phyloP scores from a whole-genome alignment of 2,797 vertebrate genomes.

The Nyctibius grandis region DNA sequence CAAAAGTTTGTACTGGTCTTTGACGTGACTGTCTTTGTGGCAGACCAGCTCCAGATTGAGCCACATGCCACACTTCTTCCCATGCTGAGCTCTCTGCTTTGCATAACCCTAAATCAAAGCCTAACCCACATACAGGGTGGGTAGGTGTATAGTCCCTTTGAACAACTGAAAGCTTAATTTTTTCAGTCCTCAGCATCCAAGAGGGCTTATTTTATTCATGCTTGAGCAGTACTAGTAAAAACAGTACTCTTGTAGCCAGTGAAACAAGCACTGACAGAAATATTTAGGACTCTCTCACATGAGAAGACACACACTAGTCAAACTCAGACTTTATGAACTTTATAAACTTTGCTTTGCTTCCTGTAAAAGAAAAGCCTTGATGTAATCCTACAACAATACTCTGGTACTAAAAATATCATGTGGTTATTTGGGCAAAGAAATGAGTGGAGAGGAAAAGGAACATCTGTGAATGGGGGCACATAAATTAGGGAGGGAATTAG shows the following conservation, averaged over 20 bases:
- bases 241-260: not conserved
- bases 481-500: not conserved
- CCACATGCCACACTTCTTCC: accelerated
- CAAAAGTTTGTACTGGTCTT: not conserved
- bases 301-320: not conserved
- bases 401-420: not conserved
- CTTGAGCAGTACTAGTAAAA: not conserved
- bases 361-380: not conserved
- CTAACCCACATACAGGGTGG: accelerated
- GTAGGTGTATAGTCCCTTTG: accelerated
- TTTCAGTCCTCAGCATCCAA: not conserved
- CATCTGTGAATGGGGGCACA: not conserved
- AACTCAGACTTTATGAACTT: not conserved
- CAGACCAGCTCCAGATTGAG: not conserved
- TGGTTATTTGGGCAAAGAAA: not conserved
- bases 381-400: not conserved
- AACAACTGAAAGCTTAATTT: not conserved
- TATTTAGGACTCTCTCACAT: not conserved
- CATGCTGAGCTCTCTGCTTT: not conserved
- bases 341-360: not conserved
- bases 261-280: not conserved
- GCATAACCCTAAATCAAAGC: not conserved
- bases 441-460: not conserved
- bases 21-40: accelerated
- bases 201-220: not conserved